phyloP scores from a whole-genome alignment of 2,888 invertebrate genomes.

The Crematogaster levior region DNA sequence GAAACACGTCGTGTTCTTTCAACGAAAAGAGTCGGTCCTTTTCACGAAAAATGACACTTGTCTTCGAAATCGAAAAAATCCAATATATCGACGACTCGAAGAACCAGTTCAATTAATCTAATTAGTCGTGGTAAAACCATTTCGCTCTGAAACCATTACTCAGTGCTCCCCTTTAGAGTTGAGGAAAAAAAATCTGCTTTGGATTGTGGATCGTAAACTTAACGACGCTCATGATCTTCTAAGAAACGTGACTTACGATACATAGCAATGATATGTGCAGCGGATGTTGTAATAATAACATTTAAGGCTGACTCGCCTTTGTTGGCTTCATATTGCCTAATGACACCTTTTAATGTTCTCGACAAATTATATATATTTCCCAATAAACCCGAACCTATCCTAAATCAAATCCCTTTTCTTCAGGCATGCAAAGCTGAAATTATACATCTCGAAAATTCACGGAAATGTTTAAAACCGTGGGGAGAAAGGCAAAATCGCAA shows the following conservation, averaged over 20 bases:
- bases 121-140: too few relatives aligned
- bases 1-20: too few relatives aligned
- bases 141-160: neutral
- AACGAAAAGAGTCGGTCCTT: neutral
- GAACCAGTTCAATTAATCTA: too few relatives aligned
- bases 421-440: neutral
- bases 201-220: neutral
- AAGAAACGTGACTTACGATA: neutral
- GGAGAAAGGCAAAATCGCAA: neutral
- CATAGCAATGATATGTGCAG: slow-evolving; percentile 11
- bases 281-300: slow-evolving; percentile 23
- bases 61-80: too few relatives aligned
- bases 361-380: neutral
- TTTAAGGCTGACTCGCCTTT: neutral
- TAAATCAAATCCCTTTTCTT: neutral
- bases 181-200: neutral
- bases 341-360: neutral
- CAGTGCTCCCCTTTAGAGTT: neutral
- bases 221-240: neutral
- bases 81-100: too few relatives aligned
- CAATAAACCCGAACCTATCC: neutral
- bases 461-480: neutral
- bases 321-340: neutral
- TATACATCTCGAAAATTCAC: neutral
- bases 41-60: too few relatives aligned